phyloP scores from a whole-genome alignment of 2,797 vertebrate genomes.

The Trachurus trachurus region DNA sequence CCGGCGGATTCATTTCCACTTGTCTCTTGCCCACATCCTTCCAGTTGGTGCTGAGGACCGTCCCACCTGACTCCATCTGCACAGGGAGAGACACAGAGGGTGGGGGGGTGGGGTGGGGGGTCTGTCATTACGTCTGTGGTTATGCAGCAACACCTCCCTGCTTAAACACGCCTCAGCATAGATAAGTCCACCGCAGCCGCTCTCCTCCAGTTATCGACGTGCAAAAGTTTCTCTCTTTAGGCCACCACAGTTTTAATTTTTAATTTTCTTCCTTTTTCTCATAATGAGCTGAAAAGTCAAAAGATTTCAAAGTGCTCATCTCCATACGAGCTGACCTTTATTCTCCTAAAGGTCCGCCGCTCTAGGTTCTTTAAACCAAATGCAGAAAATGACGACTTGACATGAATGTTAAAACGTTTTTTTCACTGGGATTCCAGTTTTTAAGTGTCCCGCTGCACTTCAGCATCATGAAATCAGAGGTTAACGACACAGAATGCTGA shows the following conservation, averaged over 20 bases:
- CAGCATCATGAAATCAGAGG: not conserved
- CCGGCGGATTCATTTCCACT: conserved; percentile 95
- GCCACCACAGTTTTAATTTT: not conserved
- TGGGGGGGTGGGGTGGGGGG: not conserved
- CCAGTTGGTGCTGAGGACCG: conserved; percentile 99
- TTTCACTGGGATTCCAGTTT: conserved; percentile 10
- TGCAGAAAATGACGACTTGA: not conserved
- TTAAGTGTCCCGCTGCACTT: not conserved
- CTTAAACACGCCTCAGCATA: conserved; percentile 16
- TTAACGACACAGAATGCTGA: conserved; percentile 24
- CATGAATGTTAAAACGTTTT: conserved; percentile 27
- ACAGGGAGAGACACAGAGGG: conserved; percentile 25
- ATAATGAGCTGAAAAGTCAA: conserved; percentile 1
- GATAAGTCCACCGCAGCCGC: conserved; percentile 23
- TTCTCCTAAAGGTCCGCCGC: conserved; percentile 15
- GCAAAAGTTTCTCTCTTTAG: not conserved
- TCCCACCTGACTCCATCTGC: conserved; percentile 98
- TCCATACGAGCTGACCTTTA: conserved; percentile 10
- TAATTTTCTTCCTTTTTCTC: not conserved
- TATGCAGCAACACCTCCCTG: conserved; percentile 34
- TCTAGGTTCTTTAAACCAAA: conserved; percentile 16
- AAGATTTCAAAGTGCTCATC: conserved; percentile 15
- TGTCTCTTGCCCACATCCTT: conserved; percentile 93
- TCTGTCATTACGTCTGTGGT: conserved; percentile 39
- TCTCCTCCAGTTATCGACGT: not conserved